phyloP scores from a whole-genome alignment of 2,797 vertebrate species.

The Poeciliopsis turneri region DNA sequence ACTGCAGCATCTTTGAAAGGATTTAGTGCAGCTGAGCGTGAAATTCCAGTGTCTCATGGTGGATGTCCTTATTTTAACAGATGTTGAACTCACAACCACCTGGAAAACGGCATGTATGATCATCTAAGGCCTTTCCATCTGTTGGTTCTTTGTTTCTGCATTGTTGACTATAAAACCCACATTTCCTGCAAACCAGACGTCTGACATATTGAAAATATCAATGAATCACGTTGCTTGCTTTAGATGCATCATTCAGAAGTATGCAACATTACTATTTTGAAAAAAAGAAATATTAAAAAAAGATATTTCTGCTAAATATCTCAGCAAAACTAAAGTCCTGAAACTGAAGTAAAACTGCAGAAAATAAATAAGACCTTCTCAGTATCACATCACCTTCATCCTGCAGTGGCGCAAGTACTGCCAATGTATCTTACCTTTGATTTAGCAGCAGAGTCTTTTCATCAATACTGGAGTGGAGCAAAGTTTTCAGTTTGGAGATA shows the following conservation, averaged over 20 bases:
- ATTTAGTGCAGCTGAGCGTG: conserved; percentile 67
- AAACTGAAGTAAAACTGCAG: not conserved
- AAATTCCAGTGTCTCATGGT: conserved; percentile 62
- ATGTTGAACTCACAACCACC: conserved; percentile 58
- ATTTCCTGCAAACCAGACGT: not conserved
- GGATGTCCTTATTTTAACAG: conserved; percentile 62
- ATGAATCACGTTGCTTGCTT: not conserved
- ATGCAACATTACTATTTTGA: not conserved
- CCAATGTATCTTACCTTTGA: not conserved
- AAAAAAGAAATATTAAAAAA: not conserved
- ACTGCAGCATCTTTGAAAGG: conserved; percentile 71
- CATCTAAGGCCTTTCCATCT: conserved; percentile 45
- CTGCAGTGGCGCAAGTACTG: not conserved
- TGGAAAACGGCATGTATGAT: conserved; percentile 29
- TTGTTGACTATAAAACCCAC: conserved; percentile 1
- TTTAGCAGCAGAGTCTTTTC: not conserved
- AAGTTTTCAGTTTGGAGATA: not conserved
- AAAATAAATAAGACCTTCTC: not conserved
- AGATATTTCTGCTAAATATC: not conserved
- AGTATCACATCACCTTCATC: not conserved
- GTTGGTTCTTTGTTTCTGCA: conserved; percentile 24
- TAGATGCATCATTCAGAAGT: not conserved
- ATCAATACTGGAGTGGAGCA: not conserved
- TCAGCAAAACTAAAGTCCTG: not conserved
- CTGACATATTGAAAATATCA: not conserved